These are phyloP conservation scores for Pangasius mekongensis DNA, from an alignment of 2,797 vertebrate species.

Conservation along the genomic window DNA sequence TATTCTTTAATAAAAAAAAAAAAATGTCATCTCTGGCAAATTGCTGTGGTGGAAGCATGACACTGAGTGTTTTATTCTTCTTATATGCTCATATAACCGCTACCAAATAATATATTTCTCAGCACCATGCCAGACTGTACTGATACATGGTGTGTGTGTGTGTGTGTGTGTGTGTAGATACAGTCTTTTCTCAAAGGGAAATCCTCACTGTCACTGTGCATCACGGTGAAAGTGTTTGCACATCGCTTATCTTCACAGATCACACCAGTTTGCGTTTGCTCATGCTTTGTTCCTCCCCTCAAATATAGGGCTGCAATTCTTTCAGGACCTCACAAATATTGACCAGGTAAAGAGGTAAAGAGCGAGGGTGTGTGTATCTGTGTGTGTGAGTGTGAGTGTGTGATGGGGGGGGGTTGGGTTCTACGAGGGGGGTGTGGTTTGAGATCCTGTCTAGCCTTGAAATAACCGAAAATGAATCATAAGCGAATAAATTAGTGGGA, in stretches of 20 bases:
- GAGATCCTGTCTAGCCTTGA: background rate
- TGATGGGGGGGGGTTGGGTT: too few relatives aligned
- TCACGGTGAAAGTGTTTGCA: slow-evolving; percentile 51
- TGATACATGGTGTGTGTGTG: background rate
- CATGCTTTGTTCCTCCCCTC: slow-evolving; percentile 41
- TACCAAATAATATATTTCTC: background rate
- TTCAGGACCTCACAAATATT: slow-evolving; percentile 65
- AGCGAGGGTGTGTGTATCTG: background rate
- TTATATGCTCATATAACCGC: background rate
- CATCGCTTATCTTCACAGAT: slow-evolving; percentile 52
- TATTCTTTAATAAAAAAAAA: background rate
- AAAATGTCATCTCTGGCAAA: background rate
- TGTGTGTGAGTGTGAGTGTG: background rate
- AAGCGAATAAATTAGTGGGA: background rate
- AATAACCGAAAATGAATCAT: background rate
- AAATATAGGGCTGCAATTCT: slow-evolving; percentile 53
- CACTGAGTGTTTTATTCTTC: background rate
- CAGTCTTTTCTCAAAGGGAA: slow-evolving; percentile 24
- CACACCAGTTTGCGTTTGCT: slow-evolving; percentile 59
- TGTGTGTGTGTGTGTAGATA: background rate
- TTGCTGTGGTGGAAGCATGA: background rate
- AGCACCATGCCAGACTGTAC: background rate
- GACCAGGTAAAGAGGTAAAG: slow-evolving; percentile 50
- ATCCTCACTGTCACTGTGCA: slow-evolving; percentile 34
- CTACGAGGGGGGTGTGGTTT: too few relatives aligned